Evolutionary conservation across 2,888 invertebrate species (phyloP), one percentile per base, ranked within the genome.

Genomic region (Anaspis maculata): DNA sequence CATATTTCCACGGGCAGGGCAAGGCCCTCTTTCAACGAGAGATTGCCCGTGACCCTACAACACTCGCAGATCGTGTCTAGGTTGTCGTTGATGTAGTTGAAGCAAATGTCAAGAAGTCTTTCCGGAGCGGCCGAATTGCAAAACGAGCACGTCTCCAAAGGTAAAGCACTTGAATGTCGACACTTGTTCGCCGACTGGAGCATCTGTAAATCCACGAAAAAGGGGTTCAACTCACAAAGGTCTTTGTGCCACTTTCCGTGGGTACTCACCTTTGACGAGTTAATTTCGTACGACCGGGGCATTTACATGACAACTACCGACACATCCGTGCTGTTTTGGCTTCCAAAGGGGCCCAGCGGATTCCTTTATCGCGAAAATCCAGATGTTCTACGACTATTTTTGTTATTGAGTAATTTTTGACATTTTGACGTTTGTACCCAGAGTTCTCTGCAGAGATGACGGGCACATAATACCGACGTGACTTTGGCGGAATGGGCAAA

Each of bases 1-100:
- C 83, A 83, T 46, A 85, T 74, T 60, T 82, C 83, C 30, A 73
- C 72, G 1, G 84, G 84, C 15, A 85, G 59, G 27, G 74, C 69
- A 32, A 83, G 63, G 34, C 77, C 78, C 38, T 77, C 71, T 44
- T 68, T 70, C 6, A 84, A 61, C 45, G 64, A 67, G 56, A 70
- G 69, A 44, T 71, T 67, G 3, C 51, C 51, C 11, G 45, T 37
- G 23, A 27, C 22, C 13, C 33, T 33, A 59, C 67, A 23, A 54
- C 56, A 54, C 39, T 62, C 67, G 44, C 77, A 75, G 46, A 83
- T 73, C 15, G 71, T 72, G 46, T 76, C 70, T 38, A 82, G 61
- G 63, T 83, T 72, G 39, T 70, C 67, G 27, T 77, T 72, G 37
- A 82, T 71, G 48, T 66, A 74, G 39, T 74, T 71, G 61, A 77